These are phyloP conservation scores for Pterostichus madidus DNA, from an alignment of 2,888 invertebrate species.

Conservation along the genomic window DNA sequence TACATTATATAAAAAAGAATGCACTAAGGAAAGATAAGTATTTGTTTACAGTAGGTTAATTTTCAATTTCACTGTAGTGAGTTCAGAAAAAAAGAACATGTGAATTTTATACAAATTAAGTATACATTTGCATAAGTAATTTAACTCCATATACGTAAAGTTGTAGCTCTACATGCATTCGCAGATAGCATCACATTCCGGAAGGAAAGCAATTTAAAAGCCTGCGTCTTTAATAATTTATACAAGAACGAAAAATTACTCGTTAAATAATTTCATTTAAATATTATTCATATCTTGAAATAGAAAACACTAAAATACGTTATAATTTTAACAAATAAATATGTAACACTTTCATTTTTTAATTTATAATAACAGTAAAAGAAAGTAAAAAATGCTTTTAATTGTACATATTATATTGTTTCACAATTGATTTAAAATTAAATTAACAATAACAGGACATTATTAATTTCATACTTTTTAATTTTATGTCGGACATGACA, in stretches of 20 bases:
- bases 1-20: too few relatives aligned
- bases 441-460: constrained; percentile 39
- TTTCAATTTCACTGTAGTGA: constrained; percentile 18
- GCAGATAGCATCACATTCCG: constrained; percentile 34
- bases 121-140: constrained; percentile 41
- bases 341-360: constrained; percentile 39
- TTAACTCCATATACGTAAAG: constrained; percentile 28
- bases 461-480: constrained; percentile 44
- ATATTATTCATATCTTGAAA: constrained; percentile 33
- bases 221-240: constrained; percentile 12
- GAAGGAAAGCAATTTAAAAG: constrained; percentile 47
- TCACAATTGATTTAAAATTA: constrained; percentile 44
- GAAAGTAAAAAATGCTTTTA: constrained; percentile 33
- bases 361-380: constrained; percentile 43
- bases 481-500: neutral
- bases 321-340: constrained; percentile 19
- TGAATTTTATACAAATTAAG: constrained; percentile 49
- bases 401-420: constrained; percentile 5
- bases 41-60: constrained; percentile 22
- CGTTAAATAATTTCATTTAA: constrained; percentile 30
- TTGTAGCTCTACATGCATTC: constrained; percentile 28
- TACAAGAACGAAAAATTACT: constrained; percentile 23
- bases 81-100: constrained; percentile 13
- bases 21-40: neutral
- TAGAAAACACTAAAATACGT: constrained; percentile 44